Conservation (phyloP, 2,888 invertebrate genomes). For the Caenorhabditis sp. region DNA sequence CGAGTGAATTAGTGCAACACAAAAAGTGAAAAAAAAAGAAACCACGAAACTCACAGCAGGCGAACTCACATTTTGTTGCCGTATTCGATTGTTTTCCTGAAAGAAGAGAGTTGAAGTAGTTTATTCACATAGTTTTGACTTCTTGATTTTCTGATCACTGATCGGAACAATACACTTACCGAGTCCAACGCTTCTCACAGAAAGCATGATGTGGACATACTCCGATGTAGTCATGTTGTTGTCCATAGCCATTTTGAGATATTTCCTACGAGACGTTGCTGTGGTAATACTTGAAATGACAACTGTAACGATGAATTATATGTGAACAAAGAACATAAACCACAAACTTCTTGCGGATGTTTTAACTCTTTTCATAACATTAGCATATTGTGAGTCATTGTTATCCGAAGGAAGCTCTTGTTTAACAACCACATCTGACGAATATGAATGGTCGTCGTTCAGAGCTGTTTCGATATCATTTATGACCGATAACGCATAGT, state of each 20-base stretch:
- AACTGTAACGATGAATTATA: slow-evolving; percentile 17
- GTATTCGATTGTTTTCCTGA: slow-evolving; percentile 21
- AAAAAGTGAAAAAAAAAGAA: neutral
- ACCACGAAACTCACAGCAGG: slow-evolving; percentile 29
- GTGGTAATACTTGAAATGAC: slow-evolving; percentile 13
- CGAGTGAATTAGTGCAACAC: slow-evolving; percentile 5
- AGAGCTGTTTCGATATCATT: slow-evolving; percentile 39
- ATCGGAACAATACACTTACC: slow-evolving; percentile 28
- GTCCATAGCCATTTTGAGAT: slow-evolving; percentile 21
- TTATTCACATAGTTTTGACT: no score
- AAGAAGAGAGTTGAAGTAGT: neutral
- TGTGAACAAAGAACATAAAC: neutral
- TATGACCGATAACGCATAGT: slow-evolving; percentile 32
- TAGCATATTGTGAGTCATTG: slow-evolving; percentile 15
- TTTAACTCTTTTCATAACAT: slow-evolving; percentile 14
- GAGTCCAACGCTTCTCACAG: slow-evolving; percentile 54
- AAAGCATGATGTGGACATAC: slow-evolving; percentile 58
- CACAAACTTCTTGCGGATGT: slow-evolving; percentile 18
- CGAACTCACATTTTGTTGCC: slow-evolving; percentile 36
- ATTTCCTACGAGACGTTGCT: slow-evolving; percentile 14
- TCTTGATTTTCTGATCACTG: no score
- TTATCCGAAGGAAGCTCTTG: slow-evolving; percentile 15
- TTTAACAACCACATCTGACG: slow-evolving; percentile 26
- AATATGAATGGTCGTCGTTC: slow-evolving; percentile 8
- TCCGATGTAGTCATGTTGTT: slow-evolving; percentile 57